phyloP scores from a whole-genome alignment of 1,140 invertebrate species.

The Onthophagus taurus region DNA sequence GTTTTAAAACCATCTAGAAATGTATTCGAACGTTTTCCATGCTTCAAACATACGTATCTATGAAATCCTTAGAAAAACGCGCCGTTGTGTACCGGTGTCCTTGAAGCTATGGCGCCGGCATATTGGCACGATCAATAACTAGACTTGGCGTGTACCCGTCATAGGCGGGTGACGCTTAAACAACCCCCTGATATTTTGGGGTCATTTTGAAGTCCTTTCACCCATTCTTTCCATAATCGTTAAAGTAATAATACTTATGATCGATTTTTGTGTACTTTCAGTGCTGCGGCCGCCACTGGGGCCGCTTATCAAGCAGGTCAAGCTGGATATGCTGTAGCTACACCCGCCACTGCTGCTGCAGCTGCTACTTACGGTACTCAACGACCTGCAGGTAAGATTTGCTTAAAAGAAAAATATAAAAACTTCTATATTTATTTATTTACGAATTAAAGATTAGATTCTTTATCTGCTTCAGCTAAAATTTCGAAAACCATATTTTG shows the following conservation, averaged over 20 bases:
- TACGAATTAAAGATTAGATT: too few species aligned
- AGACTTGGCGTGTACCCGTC: neutral
- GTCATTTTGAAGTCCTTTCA: constrained; percentile 4
- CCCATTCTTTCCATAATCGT: constrained; percentile 1
- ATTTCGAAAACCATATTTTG: too few species aligned
- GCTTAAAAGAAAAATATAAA: too few species aligned
- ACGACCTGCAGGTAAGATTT: constrained; percentile 58
- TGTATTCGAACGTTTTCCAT: neutral
- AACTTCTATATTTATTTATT: too few species aligned
- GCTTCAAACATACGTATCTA: neutral
- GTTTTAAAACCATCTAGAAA: constrained; percentile 21
- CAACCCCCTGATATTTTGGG: constrained; percentile 6
- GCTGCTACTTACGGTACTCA: constrained; percentile 69
- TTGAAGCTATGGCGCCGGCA: constrained; percentile 31
- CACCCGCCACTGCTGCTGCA: constrained; percentile 64
- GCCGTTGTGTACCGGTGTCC: constrained; percentile 29
- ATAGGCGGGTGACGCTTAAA: constrained; percentile 28
- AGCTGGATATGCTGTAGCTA: constrained; percentile 73
- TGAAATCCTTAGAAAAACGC: too few species aligned
- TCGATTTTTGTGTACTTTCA: constrained; percentile 11
- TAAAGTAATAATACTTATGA: constrained; percentile 8
- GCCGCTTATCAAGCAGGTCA: constrained; percentile 70
- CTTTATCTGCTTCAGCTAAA: too few species aligned
- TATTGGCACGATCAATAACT: constrained; percentile 24
- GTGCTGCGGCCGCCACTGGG: constrained; percentile 43